Evolutionary conservation across 2,888 invertebrate species (phyloP), one percentile per base, ranked within the genome.

Genomic region (Falcaria lacertinaria): DNA sequence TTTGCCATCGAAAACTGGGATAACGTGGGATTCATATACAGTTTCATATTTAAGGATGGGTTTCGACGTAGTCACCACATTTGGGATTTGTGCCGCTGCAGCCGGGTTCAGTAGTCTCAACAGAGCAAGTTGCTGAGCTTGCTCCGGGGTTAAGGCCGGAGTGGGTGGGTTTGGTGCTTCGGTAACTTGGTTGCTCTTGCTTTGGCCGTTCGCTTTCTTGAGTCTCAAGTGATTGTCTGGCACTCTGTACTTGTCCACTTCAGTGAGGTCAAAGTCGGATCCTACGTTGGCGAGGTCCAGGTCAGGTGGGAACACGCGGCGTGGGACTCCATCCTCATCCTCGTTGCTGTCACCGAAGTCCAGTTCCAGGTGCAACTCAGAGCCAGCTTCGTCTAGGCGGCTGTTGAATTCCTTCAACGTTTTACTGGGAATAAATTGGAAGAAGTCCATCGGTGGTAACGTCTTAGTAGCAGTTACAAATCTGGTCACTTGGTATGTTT

Each of bases 381-480:
- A 95, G 2, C 97, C 97, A 11, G 97, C 96, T 77, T 96, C 97
- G 64, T 97, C 96, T 35, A 97, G 90, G 44, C 94, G 93, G 41
- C 95, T 95, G 65, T 96, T 96, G 75, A 97, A 96, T 75, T 97
- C 97, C 65, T 96, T 96, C 16, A 97, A 88, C 0, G 95, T 95
- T 77, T 94, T 95, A 63, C 95, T 95, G 0, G 96, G 96, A 42
- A 94, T 94, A 65, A 96, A 96, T 69, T 96, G 96, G 83, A 94
- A 96, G 52, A 92, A 93, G 71, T 96, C 96, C 91, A 95, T 93
- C 0, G 97, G 96, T 4, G 96, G 97, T 36, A 97, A 76, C 0
- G 97, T 97, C 74, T 97, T 97, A 1, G 96, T 96, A 0, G 97
- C 97, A 0, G 96, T 96, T 8, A 97, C 96, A 43, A 97, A 85